Evolutionary conservation across 2,888 invertebrate species (phyloP).

Genomic region (Hylaea fasciaria): DNA sequence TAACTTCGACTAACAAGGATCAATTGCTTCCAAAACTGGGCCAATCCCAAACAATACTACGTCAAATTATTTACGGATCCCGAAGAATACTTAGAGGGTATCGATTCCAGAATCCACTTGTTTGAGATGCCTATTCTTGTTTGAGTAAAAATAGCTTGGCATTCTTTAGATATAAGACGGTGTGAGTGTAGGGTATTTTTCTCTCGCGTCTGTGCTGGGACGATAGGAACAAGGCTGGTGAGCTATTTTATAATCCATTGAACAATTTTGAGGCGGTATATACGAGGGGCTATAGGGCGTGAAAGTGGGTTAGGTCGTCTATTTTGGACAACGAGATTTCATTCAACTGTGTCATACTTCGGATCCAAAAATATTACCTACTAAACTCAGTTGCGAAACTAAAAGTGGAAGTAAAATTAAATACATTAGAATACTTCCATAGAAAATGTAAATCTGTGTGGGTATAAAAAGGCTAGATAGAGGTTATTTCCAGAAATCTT

Average conservation of each 20-base stretch:
- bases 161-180: not conserved
- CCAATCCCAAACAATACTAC: conserved; percentile 6
- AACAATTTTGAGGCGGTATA: conserved; percentile 10
- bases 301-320: not conserved
- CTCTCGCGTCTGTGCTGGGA: conserved; percentile 9
- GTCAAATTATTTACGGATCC: conserved; percentile 4
- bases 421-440: too few relatives aligned
- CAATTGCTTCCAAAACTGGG: conserved; percentile 10
- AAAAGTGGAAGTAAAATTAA: not conserved
- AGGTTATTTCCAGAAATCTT: too few relatives aligned
- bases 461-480: too few relatives aligned
- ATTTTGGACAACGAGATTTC: not conserved
- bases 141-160: conserved; percentile 5
- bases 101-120: conserved; percentile 1
- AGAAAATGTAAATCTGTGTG: too few relatives aligned
- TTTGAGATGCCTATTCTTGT: not conserved
- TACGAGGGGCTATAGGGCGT: conserved; percentile 1
- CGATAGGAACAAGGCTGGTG: conserved; percentile 18
- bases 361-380: too few relatives aligned
- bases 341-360: not conserved
- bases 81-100: conserved; percentile 5
- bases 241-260: conserved; percentile 26
- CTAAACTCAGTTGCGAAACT: too few relatives aligned
- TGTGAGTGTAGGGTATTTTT: conserved; percentile 1
- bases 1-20: conserved; percentile 1